phyloP scores from a whole-genome alignment of 2,113 vertebrate genomes.

The Macrotis lagotis region DNA sequence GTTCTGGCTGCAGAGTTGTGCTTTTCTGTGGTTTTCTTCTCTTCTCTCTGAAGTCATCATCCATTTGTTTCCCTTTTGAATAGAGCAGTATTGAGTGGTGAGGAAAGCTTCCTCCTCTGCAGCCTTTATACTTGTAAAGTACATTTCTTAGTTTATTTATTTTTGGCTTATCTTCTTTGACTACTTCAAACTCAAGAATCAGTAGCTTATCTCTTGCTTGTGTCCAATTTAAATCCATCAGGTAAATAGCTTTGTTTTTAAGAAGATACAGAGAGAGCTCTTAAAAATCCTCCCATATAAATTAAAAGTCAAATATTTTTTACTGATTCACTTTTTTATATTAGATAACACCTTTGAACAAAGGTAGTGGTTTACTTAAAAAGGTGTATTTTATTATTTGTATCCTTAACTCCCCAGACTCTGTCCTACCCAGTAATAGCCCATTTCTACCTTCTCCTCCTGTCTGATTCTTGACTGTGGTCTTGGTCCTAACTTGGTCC shows the following conservation, averaged over 20 bases:
- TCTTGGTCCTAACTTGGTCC: not conserved
- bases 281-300: constrained; percentile 12
- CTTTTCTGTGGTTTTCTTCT: constrained; percentile 36
- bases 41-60: constrained; percentile 39
- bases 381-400: not conserved
- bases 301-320: not conserved
- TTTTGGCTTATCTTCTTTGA: constrained; percentile 8
- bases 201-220: not conserved
- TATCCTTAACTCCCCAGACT: not conserved
- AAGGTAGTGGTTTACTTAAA: not conserved
- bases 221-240: not conserved
- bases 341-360: not conserved
- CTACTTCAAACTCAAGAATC: not conserved
- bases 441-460: not conserved
- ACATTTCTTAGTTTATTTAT: constrained; percentile 18
- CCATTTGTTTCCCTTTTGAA: constrained; percentile 29
- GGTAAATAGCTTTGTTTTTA: constrained; percentile 29
- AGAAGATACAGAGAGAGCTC: not conserved
- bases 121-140: constrained; percentile 26
- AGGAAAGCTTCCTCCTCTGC: not conserved
- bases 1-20: not conserved
- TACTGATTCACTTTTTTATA: not conserved
- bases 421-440: not conserved
- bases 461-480: not conserved
- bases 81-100: not conserved